Conservation (phyloP, 2,113 vertebrate species). For the Chinchilla lanigera region DNA sequence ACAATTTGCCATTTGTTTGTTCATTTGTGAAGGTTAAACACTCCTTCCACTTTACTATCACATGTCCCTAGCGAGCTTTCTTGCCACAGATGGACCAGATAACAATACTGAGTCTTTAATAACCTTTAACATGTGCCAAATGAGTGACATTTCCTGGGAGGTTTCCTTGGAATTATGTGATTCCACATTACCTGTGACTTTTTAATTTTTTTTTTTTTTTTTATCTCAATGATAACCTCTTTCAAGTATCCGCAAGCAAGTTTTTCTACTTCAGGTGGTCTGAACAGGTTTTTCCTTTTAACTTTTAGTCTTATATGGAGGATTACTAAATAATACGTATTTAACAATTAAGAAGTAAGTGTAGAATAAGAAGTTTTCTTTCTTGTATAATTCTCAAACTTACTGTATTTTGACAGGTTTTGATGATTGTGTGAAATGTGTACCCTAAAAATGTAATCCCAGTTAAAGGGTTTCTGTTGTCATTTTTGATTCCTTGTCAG, state of each 20-base stretch:
- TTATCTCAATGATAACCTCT: background rate
- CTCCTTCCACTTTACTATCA: background rate
- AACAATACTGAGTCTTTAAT: background rate
- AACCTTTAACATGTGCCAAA: background rate
- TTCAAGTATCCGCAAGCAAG: background rate
- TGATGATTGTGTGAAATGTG: background rate
- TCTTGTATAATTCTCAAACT: background rate
- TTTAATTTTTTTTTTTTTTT: background rate
- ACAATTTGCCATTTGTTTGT: slow-evolving; percentile 54
- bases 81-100: background rate
- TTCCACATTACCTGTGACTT: background rate
- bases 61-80: background rate
- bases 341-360: slow-evolving; percentile 56
- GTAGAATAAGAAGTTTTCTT: background rate
- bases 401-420: slow-evolving; percentile 19
- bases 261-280: background rate
- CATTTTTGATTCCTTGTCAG: slow-evolving; percentile 59
- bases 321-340: background rate
- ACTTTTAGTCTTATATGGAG: background rate
- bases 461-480: background rate
- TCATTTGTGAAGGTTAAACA: slow-evolving; percentile 49
- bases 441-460: background rate
- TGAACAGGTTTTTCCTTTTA: slow-evolving; percentile 28
- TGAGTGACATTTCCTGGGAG: background rate
- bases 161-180: background rate